A percentile compares a stretch with the other conserved stretches of the same genome.
phyloP scores from a whole-genome alignment of 2,113 vertebrate genomes.

The Gila orcuttii region DNA sequence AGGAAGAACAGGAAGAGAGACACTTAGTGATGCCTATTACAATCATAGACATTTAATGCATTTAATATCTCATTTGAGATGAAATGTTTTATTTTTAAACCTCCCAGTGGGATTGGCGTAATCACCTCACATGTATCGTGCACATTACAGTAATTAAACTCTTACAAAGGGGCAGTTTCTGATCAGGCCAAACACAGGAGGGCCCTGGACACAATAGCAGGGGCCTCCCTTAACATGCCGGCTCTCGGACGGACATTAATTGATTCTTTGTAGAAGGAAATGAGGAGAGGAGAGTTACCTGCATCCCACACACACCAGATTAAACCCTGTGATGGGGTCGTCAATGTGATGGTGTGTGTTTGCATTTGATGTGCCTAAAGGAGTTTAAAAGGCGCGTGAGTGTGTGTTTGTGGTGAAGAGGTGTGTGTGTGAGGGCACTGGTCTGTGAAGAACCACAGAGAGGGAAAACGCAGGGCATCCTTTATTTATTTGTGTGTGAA shows the following conservation, averaged over 20 bases:
- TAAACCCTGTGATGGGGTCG: slow-evolving; percentile 41
- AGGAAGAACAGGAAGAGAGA: slow-evolving; percentile 63
- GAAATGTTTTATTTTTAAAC: slow-evolving; percentile 70
- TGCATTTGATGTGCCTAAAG: slow-evolving; percentile 35
- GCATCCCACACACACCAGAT: slow-evolving; percentile 63
- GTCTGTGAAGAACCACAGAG: slow-evolving; percentile 89
- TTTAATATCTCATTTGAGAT: slow-evolving; percentile 73
- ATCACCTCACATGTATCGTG: slow-evolving; percentile 66
- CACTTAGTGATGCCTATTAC: slow-evolving; percentile 72
- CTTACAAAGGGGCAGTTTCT: slow-evolving; percentile 72
- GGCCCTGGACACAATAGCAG: slow-evolving; percentile 72
- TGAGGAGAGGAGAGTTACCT: slow-evolving; percentile 79
- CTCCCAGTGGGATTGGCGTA: slow-evolving; percentile 62
- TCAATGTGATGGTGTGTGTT: slow-evolving; percentile 26
- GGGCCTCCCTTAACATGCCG: slow-evolving; percentile 68
- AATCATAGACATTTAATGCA: slow-evolving; percentile 68
- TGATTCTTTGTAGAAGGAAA: slow-evolving; percentile 81
- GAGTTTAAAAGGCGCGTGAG: not conserved
- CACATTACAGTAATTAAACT: slow-evolving; percentile 82
- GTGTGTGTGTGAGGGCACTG: slow-evolving; percentile 77
- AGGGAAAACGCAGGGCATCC: slow-evolving; percentile 90
- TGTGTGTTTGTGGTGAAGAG: slow-evolving; percentile 15
- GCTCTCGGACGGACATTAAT: slow-evolving; percentile 77
- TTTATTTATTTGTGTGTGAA: slow-evolving; percentile 99
- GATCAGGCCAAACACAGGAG: slow-evolving; percentile 64